Percentiles rank a stretch among this genome's conserved stretches.
These are phyloP conservation scores for Crax fasciolata DNA, from an alignment of 2,797 vertebrate genomes.

Conservation along the genomic window DNA sequence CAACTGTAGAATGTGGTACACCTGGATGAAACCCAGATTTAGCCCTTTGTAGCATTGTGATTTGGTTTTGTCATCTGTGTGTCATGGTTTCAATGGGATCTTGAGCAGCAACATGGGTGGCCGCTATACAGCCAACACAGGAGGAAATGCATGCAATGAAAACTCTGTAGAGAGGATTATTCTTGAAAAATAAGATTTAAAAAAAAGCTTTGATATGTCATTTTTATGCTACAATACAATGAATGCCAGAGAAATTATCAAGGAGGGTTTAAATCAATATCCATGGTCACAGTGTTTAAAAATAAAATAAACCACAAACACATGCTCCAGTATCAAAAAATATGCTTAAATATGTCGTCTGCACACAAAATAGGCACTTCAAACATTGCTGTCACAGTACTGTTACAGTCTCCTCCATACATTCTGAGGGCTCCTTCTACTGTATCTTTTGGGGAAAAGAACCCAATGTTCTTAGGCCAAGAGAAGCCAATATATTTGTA, in stretches of 20 bases:
- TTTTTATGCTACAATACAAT: not conserved
- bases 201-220: not conserved
- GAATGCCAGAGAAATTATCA: not conserved
- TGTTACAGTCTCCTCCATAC: not conserved
- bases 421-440: not conserved
- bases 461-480: not conserved
- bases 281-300: constrained; percentile 39
- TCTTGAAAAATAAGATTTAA: not conserved
- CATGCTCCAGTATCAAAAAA: constrained; percentile 55
- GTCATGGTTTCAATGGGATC: not conserved
- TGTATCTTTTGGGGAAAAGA: not conserved
- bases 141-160: not conserved
- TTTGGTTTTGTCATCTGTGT: not conserved
- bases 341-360: not conserved
- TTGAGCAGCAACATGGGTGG: not conserved
- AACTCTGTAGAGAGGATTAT: not conserved
- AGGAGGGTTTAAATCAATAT: not conserved
- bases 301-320: not conserved
- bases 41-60: not conserved
- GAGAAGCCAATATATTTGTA: not conserved
- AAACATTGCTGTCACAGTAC: not conserved
- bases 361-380: not conserved
- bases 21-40: not conserved
- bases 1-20: not conserved
- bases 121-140: not conserved